Conservation (phyloP, 2,113 vertebrate genomes). For the Charina bottae region DNA sequence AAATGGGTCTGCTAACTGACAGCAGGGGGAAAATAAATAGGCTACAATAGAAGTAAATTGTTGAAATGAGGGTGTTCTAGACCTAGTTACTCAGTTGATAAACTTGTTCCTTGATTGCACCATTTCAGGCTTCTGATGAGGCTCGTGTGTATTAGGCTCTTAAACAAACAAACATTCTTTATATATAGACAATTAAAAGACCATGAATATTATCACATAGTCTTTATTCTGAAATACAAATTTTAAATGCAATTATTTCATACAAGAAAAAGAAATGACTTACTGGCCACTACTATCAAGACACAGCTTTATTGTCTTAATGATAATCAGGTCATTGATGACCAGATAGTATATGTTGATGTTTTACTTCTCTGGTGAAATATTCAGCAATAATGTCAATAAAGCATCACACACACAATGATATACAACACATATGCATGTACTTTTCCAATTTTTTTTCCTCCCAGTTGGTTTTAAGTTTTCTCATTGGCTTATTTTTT, state of each 20-base stretch:
- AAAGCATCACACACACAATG: too few relatives aligned
- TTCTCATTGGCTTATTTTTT: too few relatives aligned
- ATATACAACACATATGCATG: too few relatives aligned
- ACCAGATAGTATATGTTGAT: fast-evolving
- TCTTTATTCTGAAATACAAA: neutral
- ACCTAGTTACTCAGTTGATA: neutral
- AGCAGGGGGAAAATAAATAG: neutral
- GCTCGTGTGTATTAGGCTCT: neutral
- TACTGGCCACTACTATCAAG: neutral
- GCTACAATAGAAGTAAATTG: neutral
- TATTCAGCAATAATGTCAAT: neutral
- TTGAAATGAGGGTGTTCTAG: neutral
- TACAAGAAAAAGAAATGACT: too few relatives aligned
- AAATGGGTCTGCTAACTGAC: neutral
- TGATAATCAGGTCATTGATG: neutral
- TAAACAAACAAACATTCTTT: neutral
- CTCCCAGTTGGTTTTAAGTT: too few relatives aligned
- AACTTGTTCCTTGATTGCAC: neutral
- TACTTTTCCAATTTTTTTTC: too few relatives aligned
- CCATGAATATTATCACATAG: too few relatives aligned
- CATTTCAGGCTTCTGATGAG: neutral
- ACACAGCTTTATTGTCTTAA: neutral
- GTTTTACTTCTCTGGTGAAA: fast-evolving
- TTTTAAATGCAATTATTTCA: neutral
- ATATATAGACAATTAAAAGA: neutral